Base-by-base conservation (phyloP, 2,888 invertebrate species). In the Synergus gifuensis region DNA sequence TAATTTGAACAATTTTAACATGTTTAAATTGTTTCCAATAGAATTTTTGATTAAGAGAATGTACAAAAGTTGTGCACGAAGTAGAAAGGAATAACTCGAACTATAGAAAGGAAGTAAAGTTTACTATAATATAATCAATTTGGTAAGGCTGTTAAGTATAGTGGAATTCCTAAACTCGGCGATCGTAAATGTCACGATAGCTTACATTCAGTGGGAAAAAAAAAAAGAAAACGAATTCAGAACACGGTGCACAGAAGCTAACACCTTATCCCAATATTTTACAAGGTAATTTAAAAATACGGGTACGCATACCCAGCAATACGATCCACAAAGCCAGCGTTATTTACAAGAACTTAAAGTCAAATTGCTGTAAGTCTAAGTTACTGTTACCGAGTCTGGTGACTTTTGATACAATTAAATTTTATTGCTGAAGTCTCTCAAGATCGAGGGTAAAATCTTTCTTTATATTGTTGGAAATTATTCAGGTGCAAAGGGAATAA, bases 331-430 rank as follows among this genome's bases (percentile, higher is more conserved):
- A 69, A 69, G 69, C 69, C 46, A 69, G 46, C 46, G 69, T 69
- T 69, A 69, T 69, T 69, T 69, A 69, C 69, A 49, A 69, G 49
- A 69, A 69, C 69, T 69, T 69, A 69, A 69, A 69, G 69, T 69
- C 44, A 69, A 69, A 69, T 69, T 49, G 69, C 22, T 46, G 46
- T 67, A 67, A 67, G 44, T 67, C 67, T 67, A 14, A 22, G 44
- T 69, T 69, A 69, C 46, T 69, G 69, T 28, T 69, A n/a, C 44
- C 44, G 46, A 46, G 5, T 67, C 18, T 49, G 8, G 46, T 69
- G 36, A 28, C 69, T 69, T 49, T 69, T 69, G 46, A 49, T 69
- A 16, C 46, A 69, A 69, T 69, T 69, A 46, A 44, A 49, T 69
- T 69, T 69, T 49, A 49, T 69, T 69, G 28, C 46, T 8, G 14